Percentiles rank a stretch among this genome's conserved stretches.
These are phyloP conservation scores for Diabrotica undecimpunctata DNA, from an alignment of 1,140 invertebrate genomes.

Conservation along the genomic window DNA sequence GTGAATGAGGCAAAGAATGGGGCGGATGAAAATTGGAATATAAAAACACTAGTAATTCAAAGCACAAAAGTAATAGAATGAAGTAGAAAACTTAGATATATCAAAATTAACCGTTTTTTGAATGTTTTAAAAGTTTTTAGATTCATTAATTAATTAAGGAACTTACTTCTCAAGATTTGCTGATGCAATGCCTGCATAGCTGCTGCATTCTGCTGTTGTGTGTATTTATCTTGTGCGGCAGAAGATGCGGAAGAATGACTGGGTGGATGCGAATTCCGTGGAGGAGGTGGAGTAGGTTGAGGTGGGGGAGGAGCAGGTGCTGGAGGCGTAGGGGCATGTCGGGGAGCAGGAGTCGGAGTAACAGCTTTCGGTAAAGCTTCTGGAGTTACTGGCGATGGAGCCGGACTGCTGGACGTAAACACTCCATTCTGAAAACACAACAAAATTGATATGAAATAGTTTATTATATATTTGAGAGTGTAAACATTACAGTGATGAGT, in stretches of 20 bases:
- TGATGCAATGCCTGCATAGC: slow-evolving; percentile 79
- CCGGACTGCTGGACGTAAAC: slow-evolving; percentile 46
- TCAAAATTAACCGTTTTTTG: too few species aligned
- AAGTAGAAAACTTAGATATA: too few species aligned
- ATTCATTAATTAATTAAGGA: neutral
- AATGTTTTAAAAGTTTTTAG: neutral
- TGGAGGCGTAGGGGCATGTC: slow-evolving; percentile 50
- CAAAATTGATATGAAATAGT: neutral
- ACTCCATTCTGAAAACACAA: slow-evolving; percentile 40
- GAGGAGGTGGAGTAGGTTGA: slow-evolving; percentile 41
- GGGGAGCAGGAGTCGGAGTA: slow-evolving; percentile 54
- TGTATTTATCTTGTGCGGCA: slow-evolving; percentile 63
- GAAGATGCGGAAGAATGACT: slow-evolving; percentile 47
- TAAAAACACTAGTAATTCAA: too few species aligned
- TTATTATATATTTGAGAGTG: neutral
- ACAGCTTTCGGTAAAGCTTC: slow-evolving; percentile 55
- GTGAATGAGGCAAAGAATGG: too few species aligned
- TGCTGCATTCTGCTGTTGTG: slow-evolving; percentile 57
- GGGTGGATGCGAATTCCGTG: slow-evolving; percentile 33
- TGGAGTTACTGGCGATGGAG: slow-evolving; percentile 45
- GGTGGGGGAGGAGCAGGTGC: slow-evolving; percentile 44
- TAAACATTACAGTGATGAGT: too few species aligned
- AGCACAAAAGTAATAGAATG: too few species aligned
- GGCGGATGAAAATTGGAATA: too few species aligned
- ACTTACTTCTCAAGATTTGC: slow-evolving; percentile 67